Evolutionary conservation across 2,113 vertebrate species (phyloP).

Genomic region (Phocoena sinus): DNA sequence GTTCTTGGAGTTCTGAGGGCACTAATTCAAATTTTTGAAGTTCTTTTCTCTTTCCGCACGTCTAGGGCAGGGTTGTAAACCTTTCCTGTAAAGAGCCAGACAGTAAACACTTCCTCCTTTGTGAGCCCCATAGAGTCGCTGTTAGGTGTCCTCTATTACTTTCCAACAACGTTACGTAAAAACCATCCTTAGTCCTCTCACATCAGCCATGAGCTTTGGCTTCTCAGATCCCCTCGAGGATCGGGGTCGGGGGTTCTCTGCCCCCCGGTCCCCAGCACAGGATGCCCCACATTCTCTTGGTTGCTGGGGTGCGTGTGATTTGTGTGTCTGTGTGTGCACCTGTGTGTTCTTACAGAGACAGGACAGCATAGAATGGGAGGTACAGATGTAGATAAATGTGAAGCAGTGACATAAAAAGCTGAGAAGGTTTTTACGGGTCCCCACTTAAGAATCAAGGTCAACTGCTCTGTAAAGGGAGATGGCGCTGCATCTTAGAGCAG

Average conservation of each 20-base stretch:
- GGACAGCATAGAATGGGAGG: background rate
- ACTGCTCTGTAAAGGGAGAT: background rate
- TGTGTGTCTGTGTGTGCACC: accelerated
- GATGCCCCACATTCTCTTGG: background rate
- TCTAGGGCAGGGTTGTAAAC: background rate
- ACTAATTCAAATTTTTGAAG: background rate
- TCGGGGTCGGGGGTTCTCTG: accelerated
- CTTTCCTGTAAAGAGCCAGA: background rate
- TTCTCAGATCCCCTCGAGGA: background rate
- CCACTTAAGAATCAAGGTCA: background rate
- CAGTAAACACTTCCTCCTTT: background rate
- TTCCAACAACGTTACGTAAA: background rate
- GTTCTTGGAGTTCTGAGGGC: background rate
- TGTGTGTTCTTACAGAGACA: background rate
- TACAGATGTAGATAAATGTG: accelerated
- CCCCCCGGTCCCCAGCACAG: background rate
- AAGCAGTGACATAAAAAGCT: background rate
- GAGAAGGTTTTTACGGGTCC: background rate
- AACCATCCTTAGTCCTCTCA: background rate
- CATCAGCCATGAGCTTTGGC: background rate
- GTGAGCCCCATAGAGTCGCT: background rate
- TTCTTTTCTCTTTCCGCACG: background rate
- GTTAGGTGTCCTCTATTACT: background rate
- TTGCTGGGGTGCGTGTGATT: background rate
- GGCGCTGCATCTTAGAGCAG: background rate